A percentile compares a stretch with the other conserved stretches of the same genome.
phyloP scores from a whole-genome alignment of 2,797 vertebrate species.

The Ceryle rudis region DNA sequence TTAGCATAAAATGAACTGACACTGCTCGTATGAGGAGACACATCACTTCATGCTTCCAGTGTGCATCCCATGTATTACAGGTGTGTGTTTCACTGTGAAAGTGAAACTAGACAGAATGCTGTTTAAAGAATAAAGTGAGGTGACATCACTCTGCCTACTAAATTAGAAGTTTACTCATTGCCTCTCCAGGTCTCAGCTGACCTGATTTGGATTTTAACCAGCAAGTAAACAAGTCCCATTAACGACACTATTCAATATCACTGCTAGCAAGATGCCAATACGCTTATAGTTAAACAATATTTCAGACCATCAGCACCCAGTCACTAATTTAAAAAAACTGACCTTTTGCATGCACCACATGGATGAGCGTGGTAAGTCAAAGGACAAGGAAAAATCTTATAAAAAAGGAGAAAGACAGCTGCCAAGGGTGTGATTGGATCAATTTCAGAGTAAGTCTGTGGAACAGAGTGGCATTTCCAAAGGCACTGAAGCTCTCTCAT shows the following conservation, averaged over 20 bases:
- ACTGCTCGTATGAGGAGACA: not conserved
- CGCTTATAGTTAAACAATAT: not conserved
- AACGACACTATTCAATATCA: constrained; percentile 53
- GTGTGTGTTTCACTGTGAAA: constrained; percentile 52
- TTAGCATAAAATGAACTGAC: not conserved
- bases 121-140: constrained; percentile 56
- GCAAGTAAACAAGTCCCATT: constrained; percentile 70
- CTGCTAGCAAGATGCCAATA: constrained; percentile 49
- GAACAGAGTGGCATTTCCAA: constrained; percentile 72
- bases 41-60: not conserved
- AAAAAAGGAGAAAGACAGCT: constrained; percentile 78
- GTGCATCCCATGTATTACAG: not conserved
- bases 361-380: constrained; percentile 44
- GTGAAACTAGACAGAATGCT: constrained; percentile 64
- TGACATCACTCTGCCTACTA: constrained; percentile 55
- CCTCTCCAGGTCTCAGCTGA: constrained; percentile 67
- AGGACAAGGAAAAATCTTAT: constrained; percentile 63
- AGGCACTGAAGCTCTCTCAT: constrained; percentile 75
- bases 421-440: constrained; percentile 68
- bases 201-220: constrained; percentile 62
- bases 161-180: constrained; percentile 64
- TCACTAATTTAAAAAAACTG: constrained; percentile 55
- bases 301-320: constrained; percentile 13
- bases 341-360: constrained; percentile 30
- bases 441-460: constrained; percentile 76